Base-by-base conservation (phyloP, 2,797 vertebrate genomes). In the Bradypus variegatus region DNA sequence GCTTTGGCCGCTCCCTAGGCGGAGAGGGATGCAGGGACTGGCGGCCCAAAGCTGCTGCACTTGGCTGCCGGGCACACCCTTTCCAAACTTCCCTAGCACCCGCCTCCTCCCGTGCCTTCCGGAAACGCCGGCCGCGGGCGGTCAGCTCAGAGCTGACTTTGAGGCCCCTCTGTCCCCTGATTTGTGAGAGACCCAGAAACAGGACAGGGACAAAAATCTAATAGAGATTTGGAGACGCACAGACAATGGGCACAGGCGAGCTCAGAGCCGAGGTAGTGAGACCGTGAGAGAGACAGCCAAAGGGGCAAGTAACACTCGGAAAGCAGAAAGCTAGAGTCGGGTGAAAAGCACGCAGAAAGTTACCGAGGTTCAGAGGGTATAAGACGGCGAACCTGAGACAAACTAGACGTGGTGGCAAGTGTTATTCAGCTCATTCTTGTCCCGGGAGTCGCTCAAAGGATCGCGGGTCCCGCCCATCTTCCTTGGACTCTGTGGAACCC, bases 181-280 rank as follows among this genome's bases (percentile, higher is more conserved):
- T 92, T 78, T 38, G 50, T 88, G 36, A 31, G 81, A 41, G 31
- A 82, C 41, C 45, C 69, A 65, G 82, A 33, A 83, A 25, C 65
- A 82, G 75, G 21, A 72, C 48, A 27, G 64, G 31, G n/a, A n/a
- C 58, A 90, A 76, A 91, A 92, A 85, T 86, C 78, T 77, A 79
- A 65, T 62, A 85, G 75, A 80, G 48, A 73, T 94, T 60, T 93
- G 89, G 72, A 94, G 77, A 78, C 80, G 0, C 58, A 27, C 12
- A 11, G 25, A 50, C 73, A 29, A n/a, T 16, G 6, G 41, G 55
- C 60, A 88, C 75, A 93, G 79, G 60, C n/a, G 78, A 14, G 50
- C 9, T 48, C 33, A 81, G 41, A 91, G 29, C 23, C 48, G 73
- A 82, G 53, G 29, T 14, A 31, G 58, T 25, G 82, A 92, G 79